Evolutionary conservation across 2,797 vertebrate genomes (phyloP).

Genomic region (Hyperoplus lanceolatus): DNA sequence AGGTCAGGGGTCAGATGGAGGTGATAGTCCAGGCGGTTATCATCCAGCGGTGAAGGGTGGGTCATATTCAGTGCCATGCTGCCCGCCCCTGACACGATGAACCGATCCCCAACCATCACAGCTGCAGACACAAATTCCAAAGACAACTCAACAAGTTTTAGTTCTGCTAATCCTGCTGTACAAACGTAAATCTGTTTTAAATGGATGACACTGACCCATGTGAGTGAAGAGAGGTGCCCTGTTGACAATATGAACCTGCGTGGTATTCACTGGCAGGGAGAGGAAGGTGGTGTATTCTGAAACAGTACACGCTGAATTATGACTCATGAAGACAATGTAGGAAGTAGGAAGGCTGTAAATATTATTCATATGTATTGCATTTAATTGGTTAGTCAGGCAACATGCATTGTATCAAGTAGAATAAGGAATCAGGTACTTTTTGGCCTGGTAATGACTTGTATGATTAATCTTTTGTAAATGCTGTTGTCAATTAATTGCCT

Average conservation of each 20-base stretch:
- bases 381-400: background rate
- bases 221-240: constrained; percentile 93
- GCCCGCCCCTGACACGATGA: constrained; percentile 89
- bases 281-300: constrained; percentile 94
- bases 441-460: background rate
- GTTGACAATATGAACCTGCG: constrained; percentile 87
- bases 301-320: constrained; percentile 54
- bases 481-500: background rate
- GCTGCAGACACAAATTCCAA: constrained; percentile 78
- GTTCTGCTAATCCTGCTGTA: background rate
- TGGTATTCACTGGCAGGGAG: constrained; percentile 87
- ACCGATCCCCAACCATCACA: constrained; percentile 83
- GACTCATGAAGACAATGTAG: constrained; percentile 19
- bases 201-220: constrained; percentile 87
- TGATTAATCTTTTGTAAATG: background rate
- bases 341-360: background rate
- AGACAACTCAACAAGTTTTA: background rate
- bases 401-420: background rate
- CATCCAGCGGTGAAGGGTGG: constrained; percentile 91
- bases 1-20: constrained; percentile 89
- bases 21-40: constrained; percentile 85
- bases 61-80: constrained; percentile 85
- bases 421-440: background rate
- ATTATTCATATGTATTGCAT: background rate
- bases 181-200: constrained; percentile 2